Conservation (phyloP, 2,113 vertebrate genomes). For the Sinocyclocheilus anophthalmus region DNA sequence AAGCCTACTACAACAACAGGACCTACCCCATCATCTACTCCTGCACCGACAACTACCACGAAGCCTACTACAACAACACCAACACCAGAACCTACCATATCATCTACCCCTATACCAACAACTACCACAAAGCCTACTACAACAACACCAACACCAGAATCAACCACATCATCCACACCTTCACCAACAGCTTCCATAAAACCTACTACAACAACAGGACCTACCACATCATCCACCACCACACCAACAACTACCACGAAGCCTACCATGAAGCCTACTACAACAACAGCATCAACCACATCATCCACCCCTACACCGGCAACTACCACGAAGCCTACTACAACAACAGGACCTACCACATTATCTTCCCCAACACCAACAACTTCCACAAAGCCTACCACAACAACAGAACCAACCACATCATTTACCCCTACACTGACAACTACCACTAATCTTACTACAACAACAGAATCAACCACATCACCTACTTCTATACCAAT, state of each 20-base stretch:
- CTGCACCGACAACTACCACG: background rate
- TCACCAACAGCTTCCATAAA: background rate
- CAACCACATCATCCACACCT: no score
- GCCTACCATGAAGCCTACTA: background rate
- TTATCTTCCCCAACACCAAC: no score
- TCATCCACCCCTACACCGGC: background rate
- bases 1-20: background rate
- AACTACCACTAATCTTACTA: no score
- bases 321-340: background rate
- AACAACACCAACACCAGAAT: no score
- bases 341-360: no score
- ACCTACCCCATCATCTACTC: background rate
- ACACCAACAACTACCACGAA: background rate
- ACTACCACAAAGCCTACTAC: no score
- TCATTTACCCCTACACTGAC: no score
- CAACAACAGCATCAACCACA: background rate
- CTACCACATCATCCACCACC: background rate
- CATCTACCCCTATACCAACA: background rate
- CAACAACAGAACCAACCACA: no score
- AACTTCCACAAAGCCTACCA: no score
- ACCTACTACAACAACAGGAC: background rate
- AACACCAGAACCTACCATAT: background rate
- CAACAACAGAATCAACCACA: no score
- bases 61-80: no score
- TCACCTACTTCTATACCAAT: no score